These are phyloP conservation scores for Hypocryptadius cinnamomeus DNA, from an alignment of 2,113 vertebrate genomes.

Conservation along the genomic window DNA sequence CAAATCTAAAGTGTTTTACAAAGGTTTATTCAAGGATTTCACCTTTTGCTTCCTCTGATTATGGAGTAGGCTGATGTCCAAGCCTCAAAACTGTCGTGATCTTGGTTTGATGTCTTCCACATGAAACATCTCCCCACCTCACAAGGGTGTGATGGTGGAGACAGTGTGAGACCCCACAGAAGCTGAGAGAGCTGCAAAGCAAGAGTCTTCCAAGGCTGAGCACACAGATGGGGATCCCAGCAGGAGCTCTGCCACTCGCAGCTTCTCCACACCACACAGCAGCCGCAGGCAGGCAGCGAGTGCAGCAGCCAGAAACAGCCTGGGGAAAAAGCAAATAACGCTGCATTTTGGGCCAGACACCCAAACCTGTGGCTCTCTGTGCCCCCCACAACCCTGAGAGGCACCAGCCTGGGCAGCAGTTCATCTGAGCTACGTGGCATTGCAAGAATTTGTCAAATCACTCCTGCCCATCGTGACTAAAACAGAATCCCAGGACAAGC, in stretches of 20 bases:
- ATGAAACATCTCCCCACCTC: background rate
- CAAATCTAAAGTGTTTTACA: background rate
- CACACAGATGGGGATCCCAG: background rate
- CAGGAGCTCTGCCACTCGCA: background rate
- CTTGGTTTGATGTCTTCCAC: background rate
- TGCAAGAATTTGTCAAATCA: background rate
- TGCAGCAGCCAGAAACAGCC: background rate
- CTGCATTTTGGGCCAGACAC: background rate
- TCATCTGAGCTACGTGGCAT: accelerated
- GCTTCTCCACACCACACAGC: background rate
- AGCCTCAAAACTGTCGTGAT: background rate
- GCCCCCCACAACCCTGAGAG: background rate
- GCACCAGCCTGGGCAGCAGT: background rate
- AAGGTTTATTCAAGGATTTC: background rate
- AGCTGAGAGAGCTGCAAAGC: background rate
- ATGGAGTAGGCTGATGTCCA: background rate
- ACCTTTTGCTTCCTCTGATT: background rate
- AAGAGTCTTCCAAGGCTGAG: background rate
- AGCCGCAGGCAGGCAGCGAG: background rate
- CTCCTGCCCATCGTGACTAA: background rate
- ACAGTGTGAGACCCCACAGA: background rate
- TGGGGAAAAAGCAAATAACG: accelerated
- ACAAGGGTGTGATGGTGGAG: background rate
- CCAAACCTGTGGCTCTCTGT: background rate
- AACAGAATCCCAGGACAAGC: background rate